These are phyloP conservation scores for Clarias platycephalus DNA, from an alignment of 2,797 vertebrate species.

Conservation along the genomic window DNA sequence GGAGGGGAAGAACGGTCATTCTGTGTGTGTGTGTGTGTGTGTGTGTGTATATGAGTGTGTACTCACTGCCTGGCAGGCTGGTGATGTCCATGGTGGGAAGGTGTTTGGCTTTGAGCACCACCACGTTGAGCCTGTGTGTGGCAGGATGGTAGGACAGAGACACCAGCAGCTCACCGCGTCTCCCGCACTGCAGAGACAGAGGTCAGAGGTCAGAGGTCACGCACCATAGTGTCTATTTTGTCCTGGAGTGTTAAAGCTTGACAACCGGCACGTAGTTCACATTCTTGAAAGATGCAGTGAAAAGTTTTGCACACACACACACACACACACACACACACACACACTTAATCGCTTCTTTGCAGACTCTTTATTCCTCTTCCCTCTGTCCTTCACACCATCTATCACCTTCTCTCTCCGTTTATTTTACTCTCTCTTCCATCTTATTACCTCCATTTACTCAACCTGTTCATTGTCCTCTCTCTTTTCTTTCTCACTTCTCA, in stretches of 20 bases:
- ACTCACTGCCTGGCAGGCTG: conserved; percentile 88
- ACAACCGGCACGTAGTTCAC: not conserved
- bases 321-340: not conserved
- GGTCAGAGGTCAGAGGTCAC: conserved; percentile 1
- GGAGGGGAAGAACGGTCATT: not conserved
- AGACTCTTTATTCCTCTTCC: too few relatives aligned
- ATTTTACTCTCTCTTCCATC: not conserved
- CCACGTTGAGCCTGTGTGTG: conserved; percentile 82
- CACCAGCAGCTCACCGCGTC: conserved; percentile 83
- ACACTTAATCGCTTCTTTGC: too few relatives aligned
- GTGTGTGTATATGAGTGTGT: not conserved
- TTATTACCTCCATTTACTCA: not conserved
- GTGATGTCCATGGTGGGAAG: conserved; percentile 87
- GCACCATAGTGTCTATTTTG: too few relatives aligned
- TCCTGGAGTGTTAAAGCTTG: not conserved
- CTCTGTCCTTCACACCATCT: not conserved
- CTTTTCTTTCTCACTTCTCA: not conserved
- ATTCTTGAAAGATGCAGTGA: not conserved
- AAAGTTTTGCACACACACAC: not conserved
- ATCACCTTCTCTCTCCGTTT: not conserved
- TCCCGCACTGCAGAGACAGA: conserved; percentile 76
- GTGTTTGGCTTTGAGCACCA: conserved; percentile 85
- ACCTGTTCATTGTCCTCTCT: not conserved
- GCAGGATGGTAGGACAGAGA: conserved; percentile 84
- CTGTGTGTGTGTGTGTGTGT: not conserved